Base-by-base conservation (phyloP, 2,797 vertebrate genomes). In the Micrastur ruficollis region DNA sequence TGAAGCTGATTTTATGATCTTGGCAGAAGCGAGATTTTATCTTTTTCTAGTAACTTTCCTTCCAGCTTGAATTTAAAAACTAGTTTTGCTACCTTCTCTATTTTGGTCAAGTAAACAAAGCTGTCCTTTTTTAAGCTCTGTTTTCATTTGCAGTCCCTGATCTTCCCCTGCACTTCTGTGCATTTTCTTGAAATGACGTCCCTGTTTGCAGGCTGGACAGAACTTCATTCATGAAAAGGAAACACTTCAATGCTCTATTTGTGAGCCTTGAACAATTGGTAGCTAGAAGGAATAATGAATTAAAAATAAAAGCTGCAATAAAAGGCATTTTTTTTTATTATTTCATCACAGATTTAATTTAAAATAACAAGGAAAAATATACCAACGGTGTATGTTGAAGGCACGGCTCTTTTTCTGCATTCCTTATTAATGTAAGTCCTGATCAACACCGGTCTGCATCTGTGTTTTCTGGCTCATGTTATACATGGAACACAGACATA, bases 201-300 rank as follows among this genome's bases (percentile, higher is more conserved):
- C 75, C 88, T 67, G 87, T 47, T 75, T 50, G 86, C 97, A 80
- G 83, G 52, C 98, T 91, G 91, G 88, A 97, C 96, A 96, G 96
- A 86, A 93, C 91, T 94, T 92, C 94, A 90, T 98, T 98, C 94
- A 97, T 71, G 91, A 38, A 26, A 90, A 95, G 96, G 96, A 96
- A 93, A 78, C 18, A 55, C 93, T 95, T 97, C 95, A 98, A 56
- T 96, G 96, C 96, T 86, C 92, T 56, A 34, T 88, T 96, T 98
- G 97, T 96, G 83, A 97, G 86, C 76, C 90, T 81, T 40, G 81
- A 83, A 95, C 96, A 96, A 76, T 78, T 21, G 62, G 40, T 25
- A 93, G 76, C 50, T 90, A 52, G 93, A 90, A 66, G 90, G 74
- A 96, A 85, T 61, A 72, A 73, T 31, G 72, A 90, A 67, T 55